Evolutionary conservation across 2,797 vertebrate species (phyloP), one percentile per base, ranked within the genome.

Genomic region (Cetoscarus ocellatus): DNA sequence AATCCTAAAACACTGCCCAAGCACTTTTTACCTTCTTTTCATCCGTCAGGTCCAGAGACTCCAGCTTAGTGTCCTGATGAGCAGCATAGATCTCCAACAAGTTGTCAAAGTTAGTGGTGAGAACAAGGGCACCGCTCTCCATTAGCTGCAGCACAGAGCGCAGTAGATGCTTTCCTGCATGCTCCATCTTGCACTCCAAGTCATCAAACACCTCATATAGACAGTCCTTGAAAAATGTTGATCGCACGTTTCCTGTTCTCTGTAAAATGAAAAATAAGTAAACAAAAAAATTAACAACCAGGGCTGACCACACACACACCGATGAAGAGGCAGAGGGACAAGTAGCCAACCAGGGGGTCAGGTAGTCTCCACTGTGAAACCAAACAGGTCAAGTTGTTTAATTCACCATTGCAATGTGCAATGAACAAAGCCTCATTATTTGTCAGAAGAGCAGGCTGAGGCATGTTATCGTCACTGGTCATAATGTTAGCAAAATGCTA

Each of bases 21-120:
- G 51, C 58, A n/a, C 7, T 14, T 27, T 71, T 69, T 80, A 97
- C 97, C 97, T 97, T 98, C 86, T 98, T 98, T 76, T 99, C 97
- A 65, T 99, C 97, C 0, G 97, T 98, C 72, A 99, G 95, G 88
- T 99, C 98, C 64, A 99, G 91, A 63, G 98, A 98, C 90, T 99
- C 97, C 10, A 99, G 95, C 2, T 96, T 95, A 66, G 97, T 98
- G 70, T 93, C 97, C 84, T 98, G 97, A 74, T 98, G 96, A 0
- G 96, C 95, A 1, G 97, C 97, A 0, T 98, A 98, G 67, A 99
- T 96, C 88, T 99, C 98, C 86, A 99, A 80, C 71, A 99, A 92
- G 90, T 98, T 98, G 87, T 99, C 98, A 0, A 99, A 98, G 92
- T 99, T 99, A 0, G 98, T 99, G 34, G 98, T 98, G 77, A 99